These are phyloP conservation scores for Melanargia galathea DNA, from an alignment of 2,888 invertebrate genomes.

Conservation along the genomic window DNA sequence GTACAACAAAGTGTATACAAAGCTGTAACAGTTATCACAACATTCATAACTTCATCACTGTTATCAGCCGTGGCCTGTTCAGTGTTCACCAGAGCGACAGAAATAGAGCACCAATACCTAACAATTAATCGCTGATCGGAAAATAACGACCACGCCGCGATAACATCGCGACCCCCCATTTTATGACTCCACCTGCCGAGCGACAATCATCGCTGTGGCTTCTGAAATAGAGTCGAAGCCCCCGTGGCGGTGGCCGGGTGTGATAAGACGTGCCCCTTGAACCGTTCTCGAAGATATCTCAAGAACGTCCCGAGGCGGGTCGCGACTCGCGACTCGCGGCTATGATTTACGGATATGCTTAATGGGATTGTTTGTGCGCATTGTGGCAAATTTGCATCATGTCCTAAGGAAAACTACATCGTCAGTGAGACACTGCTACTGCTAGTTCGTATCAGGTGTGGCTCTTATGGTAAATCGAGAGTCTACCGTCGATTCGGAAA, in stretches of 20 bases:
- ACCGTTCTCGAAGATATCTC: conserved; percentile 42
- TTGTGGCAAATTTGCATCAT: conserved; percentile 2
- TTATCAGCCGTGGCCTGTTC: conserved; percentile 14
- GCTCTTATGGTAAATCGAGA: too few relatives aligned
- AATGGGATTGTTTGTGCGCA: conserved; percentile 24
- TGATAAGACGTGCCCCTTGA: conserved; percentile 59
- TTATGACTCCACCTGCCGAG: conserved; percentile 34
- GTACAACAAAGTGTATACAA: not conserved
- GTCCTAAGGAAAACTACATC: not conserved
- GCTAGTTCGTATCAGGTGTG: too few relatives aligned
- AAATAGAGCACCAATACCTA: conserved; percentile 39
- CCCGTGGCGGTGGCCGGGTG: conserved; percentile 16
- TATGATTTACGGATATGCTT: conserved; percentile 22
- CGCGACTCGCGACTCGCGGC: conserved; percentile 17
- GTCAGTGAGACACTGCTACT: too few relatives aligned
- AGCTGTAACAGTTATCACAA: conserved; percentile 11
- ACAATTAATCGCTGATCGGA: conserved; percentile 67
- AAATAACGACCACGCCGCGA: conserved; percentile 65
- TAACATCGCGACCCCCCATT: conserved; percentile 52
- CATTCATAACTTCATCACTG: conserved; percentile 23
- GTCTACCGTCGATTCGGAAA: too few relatives aligned
- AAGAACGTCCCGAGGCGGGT: conserved; percentile 28
- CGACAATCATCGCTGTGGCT: conserved; percentile 4
- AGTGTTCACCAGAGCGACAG: conserved; percentile 24
- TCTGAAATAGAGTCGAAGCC: not conserved